Conservation (phyloP, 1,140 invertebrate genomes). For the Rhagoletis zephyria region DNA sequence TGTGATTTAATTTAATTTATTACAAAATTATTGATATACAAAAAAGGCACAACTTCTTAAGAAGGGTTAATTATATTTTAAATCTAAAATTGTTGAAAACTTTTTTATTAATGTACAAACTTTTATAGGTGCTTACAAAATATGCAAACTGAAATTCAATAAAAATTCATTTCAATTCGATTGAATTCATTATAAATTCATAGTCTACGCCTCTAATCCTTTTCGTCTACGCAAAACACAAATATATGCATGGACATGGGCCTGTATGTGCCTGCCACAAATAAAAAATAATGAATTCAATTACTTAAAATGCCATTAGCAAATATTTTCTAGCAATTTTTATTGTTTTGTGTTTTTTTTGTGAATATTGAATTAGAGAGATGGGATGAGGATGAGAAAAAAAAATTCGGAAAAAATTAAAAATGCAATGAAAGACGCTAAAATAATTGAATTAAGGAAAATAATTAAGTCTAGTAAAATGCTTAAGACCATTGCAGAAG, state of each 20-base stretch:
- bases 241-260: not conserved
- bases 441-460: not conserved
- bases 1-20: no score
- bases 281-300: constrained; percentile 17
- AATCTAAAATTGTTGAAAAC: not conserved
- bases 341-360: not conserved
- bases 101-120: not conserved
- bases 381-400: not conserved
- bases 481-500: no score
- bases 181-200: constrained; percentile 48
- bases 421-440: not conserved
- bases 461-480: not conserved
- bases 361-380: not conserved
- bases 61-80: not conserved
- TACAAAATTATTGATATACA: no score
- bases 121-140: not conserved
- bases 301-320: constrained; percentile 35
- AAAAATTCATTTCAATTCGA: constrained; percentile 8
- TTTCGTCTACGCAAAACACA: not conserved
- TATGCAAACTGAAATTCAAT: constrained; percentile 3
- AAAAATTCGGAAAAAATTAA: not conserved
- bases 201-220: constrained; percentile 42
- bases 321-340: constrained; percentile 19
- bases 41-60: not conserved
- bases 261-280: no score